These are phyloP conservation scores for Ylistrum balloti DNA, from an alignment of 1,140 invertebrate genomes.

Conservation along the genomic window DNA sequence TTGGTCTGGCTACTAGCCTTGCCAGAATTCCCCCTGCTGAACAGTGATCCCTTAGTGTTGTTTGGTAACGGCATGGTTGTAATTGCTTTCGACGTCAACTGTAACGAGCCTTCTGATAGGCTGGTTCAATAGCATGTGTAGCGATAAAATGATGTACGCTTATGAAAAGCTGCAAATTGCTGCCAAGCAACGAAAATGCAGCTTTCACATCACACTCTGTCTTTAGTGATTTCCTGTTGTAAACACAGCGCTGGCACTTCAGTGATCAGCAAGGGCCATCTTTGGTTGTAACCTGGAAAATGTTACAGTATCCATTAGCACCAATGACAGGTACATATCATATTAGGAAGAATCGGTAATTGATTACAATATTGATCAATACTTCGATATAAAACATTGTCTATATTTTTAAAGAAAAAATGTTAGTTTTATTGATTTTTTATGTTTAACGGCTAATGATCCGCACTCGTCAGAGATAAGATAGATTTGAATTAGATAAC, in stretches of 20 bases:
- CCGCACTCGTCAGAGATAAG: background rate
- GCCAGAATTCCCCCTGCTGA: slow-evolving; percentile 52
- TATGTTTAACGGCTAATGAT: background rate
- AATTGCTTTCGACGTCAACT: slow-evolving; percentile 50
- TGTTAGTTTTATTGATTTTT: background rate
- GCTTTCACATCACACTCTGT: slow-evolving; percentile 48
- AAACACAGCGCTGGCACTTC: background rate
- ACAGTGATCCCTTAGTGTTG: slow-evolving; percentile 56
- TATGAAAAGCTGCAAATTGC: slow-evolving; percentile 47
- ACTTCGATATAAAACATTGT: background rate
- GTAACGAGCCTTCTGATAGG: slow-evolving; percentile 56
- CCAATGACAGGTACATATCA: background rate
- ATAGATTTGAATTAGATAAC: background rate
- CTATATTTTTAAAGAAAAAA: background rate
- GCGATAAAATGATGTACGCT: slow-evolving; percentile 1
- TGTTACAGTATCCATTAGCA: background rate
- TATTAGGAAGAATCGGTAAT: background rate
- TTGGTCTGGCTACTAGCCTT: slow-evolving; percentile 45
- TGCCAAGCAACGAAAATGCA: slow-evolving; percentile 55
- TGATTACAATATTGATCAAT: slow-evolving; percentile 18
- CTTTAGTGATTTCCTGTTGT: slow-evolving; percentile 44
- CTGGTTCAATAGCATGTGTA: slow-evolving; percentile 26
- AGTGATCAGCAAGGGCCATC: background rate
- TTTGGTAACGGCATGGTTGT: slow-evolving; percentile 61
- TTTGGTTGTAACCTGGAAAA: background rate